These are phyloP conservation scores for Papilio protenor DNA, from an alignment of 2,888 invertebrate genomes.

Conservation along the genomic window DNA sequence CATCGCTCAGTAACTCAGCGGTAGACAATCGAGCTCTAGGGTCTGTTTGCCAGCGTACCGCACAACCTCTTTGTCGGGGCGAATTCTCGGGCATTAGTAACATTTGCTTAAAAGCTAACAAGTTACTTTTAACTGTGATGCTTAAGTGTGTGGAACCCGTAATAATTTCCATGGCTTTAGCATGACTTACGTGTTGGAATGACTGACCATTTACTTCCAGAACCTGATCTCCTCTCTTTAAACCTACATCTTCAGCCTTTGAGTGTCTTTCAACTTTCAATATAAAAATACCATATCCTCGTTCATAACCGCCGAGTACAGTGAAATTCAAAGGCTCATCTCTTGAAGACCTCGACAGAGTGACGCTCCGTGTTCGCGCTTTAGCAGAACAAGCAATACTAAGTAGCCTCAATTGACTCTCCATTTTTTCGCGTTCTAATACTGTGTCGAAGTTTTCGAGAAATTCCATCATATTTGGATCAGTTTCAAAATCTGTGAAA, in stretches of 20 bases:
- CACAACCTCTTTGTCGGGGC: constrained; percentile 88
- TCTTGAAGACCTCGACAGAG: constrained; percentile 94
- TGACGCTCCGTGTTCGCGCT: constrained; percentile 95
- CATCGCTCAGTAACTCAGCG: constrained; percentile 86
- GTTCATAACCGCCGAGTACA: constrained; percentile 96
- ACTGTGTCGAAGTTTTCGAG: constrained; percentile 95
- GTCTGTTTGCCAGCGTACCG: constrained; percentile 87
- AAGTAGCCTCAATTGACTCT: constrained; percentile 91
- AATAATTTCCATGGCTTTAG: constrained; percentile 96
- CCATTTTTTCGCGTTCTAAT: constrained; percentile 93
- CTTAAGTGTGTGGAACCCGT: constrained; percentile 97
- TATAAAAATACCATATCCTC: constrained; percentile 97
- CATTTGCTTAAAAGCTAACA: constrained; percentile 92
- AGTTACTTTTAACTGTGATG: constrained; percentile 98
- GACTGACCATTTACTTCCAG: constrained; percentile 99
- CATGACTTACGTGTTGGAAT: constrained; percentile 96
- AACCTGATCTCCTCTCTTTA: constrained; percentile 98
- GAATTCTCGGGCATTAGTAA: constrained; percentile 90
- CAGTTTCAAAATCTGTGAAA: constrained; percentile 98
- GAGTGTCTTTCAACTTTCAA: constrained; percentile 96
- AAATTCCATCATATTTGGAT: constrained; percentile 98
- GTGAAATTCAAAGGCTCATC: constrained; percentile 97
- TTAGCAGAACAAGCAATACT: constrained; percentile 99
- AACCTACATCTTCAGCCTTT: constrained; percentile 97
- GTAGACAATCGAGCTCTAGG: constrained; percentile 91